Evolutionary conservation across 2,888 invertebrate genomes (phyloP).

Genomic region (Athripsodes cinereus): DNA sequence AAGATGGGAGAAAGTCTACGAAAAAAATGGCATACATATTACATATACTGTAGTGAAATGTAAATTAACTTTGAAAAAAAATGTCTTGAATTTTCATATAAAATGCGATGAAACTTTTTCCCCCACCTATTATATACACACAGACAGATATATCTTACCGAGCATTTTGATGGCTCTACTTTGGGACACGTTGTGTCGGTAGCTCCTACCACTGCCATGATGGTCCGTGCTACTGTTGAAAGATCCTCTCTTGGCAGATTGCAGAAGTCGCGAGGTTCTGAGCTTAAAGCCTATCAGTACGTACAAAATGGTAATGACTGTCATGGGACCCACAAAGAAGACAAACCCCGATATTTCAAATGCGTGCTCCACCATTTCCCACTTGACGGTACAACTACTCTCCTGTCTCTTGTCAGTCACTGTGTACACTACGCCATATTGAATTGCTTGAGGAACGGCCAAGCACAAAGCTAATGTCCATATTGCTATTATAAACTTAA

Average conservation of each 20-base stretch:
- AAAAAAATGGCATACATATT: no score
- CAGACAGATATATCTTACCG: conserved; percentile 63
- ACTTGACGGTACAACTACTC: conserved; percentile 54
- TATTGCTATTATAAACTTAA: conserved; percentile 66
- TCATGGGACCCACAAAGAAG: conserved; percentile 85
- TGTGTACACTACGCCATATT: conserved; percentile 64
- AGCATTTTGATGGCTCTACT: conserved; percentile 73
- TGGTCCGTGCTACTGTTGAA: conserved; percentile 39
- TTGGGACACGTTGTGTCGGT: conserved; percentile 52
- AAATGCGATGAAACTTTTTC: no score
- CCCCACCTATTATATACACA: no score
- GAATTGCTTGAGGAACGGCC: conserved; percentile 73
- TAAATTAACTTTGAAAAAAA: no score
- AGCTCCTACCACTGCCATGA: conserved; percentile 38
- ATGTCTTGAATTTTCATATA: no score
- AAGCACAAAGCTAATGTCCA: conserved; percentile 73
- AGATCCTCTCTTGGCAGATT: conserved; percentile 51
- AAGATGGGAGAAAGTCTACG: no score
- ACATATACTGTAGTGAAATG: no score
- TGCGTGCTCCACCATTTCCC: conserved; percentile 57
- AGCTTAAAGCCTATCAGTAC: conserved; percentile 69
- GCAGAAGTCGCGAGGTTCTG: conserved; percentile 56
- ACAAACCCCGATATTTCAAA: conserved; percentile 76
- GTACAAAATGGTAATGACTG: conserved; percentile 76
- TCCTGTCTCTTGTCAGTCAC: conserved; percentile 41